Percentiles rank a stretch among this genome's conserved stretches.
Conservation (phyloP, 2,888 invertebrate genomes). For the Lepidocyrtoides sp. region DNA sequence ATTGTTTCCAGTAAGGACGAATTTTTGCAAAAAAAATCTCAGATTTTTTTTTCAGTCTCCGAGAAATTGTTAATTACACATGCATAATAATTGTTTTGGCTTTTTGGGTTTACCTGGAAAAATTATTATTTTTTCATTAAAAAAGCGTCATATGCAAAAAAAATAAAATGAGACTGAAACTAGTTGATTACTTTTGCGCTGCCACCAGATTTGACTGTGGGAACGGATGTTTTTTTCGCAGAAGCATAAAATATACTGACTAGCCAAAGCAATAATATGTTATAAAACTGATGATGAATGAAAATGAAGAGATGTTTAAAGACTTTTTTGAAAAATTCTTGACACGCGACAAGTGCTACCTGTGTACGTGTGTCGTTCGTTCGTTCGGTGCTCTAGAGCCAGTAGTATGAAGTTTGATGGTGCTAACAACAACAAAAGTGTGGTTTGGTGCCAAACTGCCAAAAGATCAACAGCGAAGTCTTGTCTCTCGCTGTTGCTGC, state of each 20-base stretch:
- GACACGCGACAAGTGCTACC: conserved; percentile 64
- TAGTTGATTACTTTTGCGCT: not conserved
- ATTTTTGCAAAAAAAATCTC: conserved; percentile 32
- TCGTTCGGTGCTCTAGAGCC: not conserved
- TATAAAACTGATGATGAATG: not conserved
- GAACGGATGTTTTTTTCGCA: conserved; percentile 21
- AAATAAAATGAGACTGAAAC: not conserved
- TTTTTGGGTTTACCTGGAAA: not conserved
- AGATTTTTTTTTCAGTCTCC: conserved; percentile 2
- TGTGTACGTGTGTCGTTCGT: conserved; percentile 24
- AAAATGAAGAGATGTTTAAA: conserved; percentile 21
- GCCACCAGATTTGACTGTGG: conserved; percentile 29
- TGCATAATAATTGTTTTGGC: not conserved
- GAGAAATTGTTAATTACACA: no score
- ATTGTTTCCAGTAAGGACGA: not conserved
- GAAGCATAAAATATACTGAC: no score
- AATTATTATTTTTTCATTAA: conserved; percentile 27
- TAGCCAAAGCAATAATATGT: not conserved
- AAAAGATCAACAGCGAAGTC: conserved; percentile 46
- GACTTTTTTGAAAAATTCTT: conserved; percentile 37
- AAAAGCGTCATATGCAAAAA: conserved; percentile 21
- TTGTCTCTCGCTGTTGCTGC: not conserved
- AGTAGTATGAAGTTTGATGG: not conserved
- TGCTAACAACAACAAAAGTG: conserved; percentile 33
- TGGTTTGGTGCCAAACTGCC: conserved; percentile 50